Evolutionary conservation across 2,888 invertebrate genomes (phyloP).

Genomic region (Stegana nigrithorax): DNA sequence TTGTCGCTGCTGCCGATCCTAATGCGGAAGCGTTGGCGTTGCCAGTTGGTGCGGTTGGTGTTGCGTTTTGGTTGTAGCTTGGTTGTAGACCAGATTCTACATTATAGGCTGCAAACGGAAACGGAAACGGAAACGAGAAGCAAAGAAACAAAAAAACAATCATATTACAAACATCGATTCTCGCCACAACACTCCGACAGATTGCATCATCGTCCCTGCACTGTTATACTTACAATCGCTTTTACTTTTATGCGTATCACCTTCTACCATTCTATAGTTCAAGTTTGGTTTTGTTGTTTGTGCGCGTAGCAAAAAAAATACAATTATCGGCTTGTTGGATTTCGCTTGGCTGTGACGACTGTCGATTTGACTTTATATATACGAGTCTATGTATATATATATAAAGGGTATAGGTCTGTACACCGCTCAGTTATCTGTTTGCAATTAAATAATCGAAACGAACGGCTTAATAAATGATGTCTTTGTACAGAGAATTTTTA

Average conservation of each 20-base stretch:
- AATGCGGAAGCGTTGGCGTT: slow-evolving; percentile 55
- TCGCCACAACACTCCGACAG: no score
- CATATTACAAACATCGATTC: no score
- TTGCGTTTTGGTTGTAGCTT: slow-evolving; percentile 76
- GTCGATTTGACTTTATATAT: no score
- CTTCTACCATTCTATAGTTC: slow-evolving; percentile 91
- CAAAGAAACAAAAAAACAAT: slow-evolving; percentile 8
- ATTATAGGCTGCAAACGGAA: slow-evolving; percentile 79
- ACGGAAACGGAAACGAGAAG: slow-evolving; percentile 5
- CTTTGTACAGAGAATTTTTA: no score
- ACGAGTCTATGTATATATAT: no score
- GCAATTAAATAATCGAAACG: no score
- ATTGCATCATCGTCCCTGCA: background rate
- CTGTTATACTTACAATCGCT: slow-evolving; percentile 76
- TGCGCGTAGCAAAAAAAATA: slow-evolving; percentile 57
- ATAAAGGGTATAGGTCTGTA: no score
- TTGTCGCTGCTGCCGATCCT: slow-evolving; percentile 15
- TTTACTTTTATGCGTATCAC: slow-evolving; percentile 84
- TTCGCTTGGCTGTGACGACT: no score
- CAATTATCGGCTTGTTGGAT: no score
- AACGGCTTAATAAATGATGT: no score
- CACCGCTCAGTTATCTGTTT: no score
- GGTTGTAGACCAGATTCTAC: slow-evolving; percentile 85
- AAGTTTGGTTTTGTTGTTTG: slow-evolving; percentile 66
- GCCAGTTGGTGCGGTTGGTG: slow-evolving; percentile 72